A percentile compares a stretch with the other conserved stretches of the same genome.
These are phyloP conservation scores for Brachyopa scutellaris DNA, from an alignment of 2,888 invertebrate genomes.

Conservation along the genomic window DNA sequence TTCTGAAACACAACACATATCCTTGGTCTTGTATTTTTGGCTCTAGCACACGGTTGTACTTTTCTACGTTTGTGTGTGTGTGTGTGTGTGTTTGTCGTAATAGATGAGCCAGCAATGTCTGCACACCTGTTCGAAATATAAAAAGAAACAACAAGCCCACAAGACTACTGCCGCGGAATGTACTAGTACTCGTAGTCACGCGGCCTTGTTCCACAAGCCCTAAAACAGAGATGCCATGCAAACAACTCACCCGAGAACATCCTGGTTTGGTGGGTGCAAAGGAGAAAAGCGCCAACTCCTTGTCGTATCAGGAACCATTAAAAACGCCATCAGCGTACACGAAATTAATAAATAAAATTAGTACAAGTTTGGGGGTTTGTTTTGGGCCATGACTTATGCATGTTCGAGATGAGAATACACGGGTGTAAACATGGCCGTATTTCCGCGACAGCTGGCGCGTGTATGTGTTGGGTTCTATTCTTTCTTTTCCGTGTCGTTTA, in stretches of 20 bases:
- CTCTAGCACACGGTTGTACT: not conserved
- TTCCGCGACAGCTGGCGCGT: no score
- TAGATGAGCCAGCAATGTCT: constrained; percentile 22
- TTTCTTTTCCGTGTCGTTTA: no score
- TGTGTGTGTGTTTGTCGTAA: not conserved
- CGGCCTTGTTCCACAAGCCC: constrained; percentile 24
- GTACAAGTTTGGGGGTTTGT: constrained; percentile 52
- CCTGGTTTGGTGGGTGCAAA: not conserved
- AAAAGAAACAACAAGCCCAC: constrained; percentile 27
- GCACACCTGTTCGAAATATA: constrained; percentile 46
- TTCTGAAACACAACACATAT: constrained; percentile 26
- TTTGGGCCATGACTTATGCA: constrained; percentile 43
- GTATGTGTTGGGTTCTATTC: no score
- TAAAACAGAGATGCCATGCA: constrained; percentile 9
- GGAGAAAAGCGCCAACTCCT: constrained; percentile 40
- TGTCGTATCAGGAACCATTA: constrained; percentile 70
- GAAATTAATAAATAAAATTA: constrained; percentile 72
- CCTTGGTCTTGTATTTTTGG: constrained; percentile 41
- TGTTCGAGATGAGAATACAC: constrained; percentile 3
- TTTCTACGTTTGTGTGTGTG: not conserved
- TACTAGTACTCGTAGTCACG: constrained; percentile 38
- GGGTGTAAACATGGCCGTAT: no score
- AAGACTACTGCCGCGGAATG: constrained; percentile 32
- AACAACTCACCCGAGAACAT: not conserved
- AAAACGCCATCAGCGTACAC: constrained; percentile 77